These are phyloP conservation scores for Cynopterus sphinx DNA, from an alignment of 2,797 vertebrate species.

Conservation along the genomic window DNA sequence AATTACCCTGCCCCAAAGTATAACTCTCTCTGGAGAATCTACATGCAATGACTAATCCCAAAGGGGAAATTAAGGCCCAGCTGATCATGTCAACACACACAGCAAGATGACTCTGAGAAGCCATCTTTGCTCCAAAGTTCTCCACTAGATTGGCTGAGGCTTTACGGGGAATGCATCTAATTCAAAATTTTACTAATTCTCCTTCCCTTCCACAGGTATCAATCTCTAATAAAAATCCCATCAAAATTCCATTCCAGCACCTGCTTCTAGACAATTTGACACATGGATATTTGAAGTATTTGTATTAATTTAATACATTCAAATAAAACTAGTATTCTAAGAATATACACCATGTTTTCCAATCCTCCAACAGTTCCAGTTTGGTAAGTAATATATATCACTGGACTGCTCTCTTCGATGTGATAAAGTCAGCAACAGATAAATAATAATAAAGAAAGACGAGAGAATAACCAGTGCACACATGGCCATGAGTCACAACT, in stretches of 20 bases:
- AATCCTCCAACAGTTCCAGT: background rate
- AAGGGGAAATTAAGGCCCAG: background rate
- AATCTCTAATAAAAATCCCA: constrained; percentile 8
- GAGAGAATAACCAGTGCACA: background rate
- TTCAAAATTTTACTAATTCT: background rate
- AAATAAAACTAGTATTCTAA: background rate
- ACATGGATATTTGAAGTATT: background rate
- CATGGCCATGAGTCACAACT: constrained; percentile 49
- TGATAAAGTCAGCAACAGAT: background rate
- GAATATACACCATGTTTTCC: background rate
- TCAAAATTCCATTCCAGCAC: constrained; percentile 30
- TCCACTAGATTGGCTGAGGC: background rate
- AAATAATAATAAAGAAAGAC: background rate
- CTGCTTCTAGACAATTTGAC: background rate
- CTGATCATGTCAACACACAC: background rate
- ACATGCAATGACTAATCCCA: background rate
- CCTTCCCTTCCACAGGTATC: background rate
- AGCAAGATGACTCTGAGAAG: background rate
- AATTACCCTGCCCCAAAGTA: background rate
- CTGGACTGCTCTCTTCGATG: background rate
- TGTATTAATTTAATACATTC: background rate
- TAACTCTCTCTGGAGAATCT: background rate
- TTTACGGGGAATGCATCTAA: background rate
- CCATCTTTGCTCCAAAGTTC: background rate
- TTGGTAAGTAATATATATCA: background rate